Conservation (phyloP, 2,888 invertebrate species). For the Smittia sp. region DNA sequence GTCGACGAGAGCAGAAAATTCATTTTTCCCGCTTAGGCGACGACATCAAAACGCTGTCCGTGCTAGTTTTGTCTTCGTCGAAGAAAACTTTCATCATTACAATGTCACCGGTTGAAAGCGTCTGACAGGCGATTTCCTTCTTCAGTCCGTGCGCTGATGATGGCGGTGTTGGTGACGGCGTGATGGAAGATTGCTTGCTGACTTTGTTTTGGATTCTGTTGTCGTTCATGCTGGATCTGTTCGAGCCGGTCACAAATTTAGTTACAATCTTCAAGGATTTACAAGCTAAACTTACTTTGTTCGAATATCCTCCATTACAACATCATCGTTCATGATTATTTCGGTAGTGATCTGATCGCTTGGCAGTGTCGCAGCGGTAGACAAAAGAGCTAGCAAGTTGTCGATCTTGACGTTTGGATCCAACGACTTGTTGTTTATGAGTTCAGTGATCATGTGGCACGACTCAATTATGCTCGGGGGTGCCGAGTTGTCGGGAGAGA, state of each 20-base stretch:
- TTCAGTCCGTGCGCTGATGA: not conserved
- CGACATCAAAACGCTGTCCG: conserved; percentile 56
- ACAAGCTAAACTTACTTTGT: not conserved
- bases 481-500: conserved; percentile 73
- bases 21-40: conserved; percentile 49
- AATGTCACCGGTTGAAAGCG: conserved; percentile 87
- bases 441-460: conserved; percentile 85
- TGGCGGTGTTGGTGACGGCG: conserved; percentile 7
- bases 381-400: conserved; percentile 79
- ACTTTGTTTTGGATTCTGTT: conserved; percentile 39
- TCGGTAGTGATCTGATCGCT: conserved; percentile 55
- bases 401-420: conserved; percentile 83
- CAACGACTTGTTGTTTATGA: conserved; percentile 76
- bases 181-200: conserved; percentile 12
- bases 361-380: conserved; percentile 71
- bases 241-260: conserved; percentile 17
- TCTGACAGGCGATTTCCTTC: conserved; percentile 69
- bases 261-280: not conserved
- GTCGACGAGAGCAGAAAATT: not conserved
- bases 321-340: conserved; percentile 1
- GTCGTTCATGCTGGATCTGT: conserved; percentile 27
- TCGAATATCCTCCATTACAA: conserved; percentile 11
- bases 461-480: conserved; percentile 82
- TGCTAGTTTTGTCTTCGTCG: conserved; percentile 60
- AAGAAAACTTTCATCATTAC: conserved; percentile 81